These are phyloP conservation scores for Lepidurus packardi DNA, from an alignment of 1,140 invertebrate genomes.

Conservation along the genomic window DNA sequence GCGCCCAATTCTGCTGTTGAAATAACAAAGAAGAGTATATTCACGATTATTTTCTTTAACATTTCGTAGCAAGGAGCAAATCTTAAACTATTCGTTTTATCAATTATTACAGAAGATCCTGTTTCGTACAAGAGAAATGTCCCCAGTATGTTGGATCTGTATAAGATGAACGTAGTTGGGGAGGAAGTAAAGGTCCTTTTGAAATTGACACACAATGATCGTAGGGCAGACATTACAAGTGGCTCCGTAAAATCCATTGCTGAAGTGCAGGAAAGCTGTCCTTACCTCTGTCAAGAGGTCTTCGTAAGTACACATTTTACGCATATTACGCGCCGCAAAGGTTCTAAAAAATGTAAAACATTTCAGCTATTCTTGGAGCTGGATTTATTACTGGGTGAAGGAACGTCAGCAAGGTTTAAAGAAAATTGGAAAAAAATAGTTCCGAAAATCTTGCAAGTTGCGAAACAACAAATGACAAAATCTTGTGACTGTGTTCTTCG, in stretches of 20 bases:
- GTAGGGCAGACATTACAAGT: background rate
- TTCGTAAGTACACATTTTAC: background rate
- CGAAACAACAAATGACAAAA: constrained; percentile 1
- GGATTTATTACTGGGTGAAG: background rate
- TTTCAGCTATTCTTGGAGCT: background rate
- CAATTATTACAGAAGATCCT: background rate
- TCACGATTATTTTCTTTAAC: background rate
- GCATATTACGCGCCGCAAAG: background rate
- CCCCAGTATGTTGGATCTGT: background rate
- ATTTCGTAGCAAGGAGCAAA: background rate
- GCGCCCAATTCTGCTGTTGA: background rate
- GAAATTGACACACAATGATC: background rate
- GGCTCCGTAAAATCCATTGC: constrained; percentile 4
- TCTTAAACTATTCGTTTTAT: background rate
- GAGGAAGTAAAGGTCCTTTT: background rate
- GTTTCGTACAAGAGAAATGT: background rate
- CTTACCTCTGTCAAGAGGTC: background rate
- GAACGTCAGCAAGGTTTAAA: constrained; percentile 1
- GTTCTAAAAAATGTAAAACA: background rate
- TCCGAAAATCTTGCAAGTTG: constrained; percentile 5
- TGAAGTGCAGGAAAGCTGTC: background rate
- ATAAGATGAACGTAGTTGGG: background rate
- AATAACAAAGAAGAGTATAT: constrained; percentile 1
- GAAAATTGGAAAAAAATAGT: constrained; percentile 1
- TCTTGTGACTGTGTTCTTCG: background rate